Conservation (phyloP, 2,113 vertebrate genomes). For the Diphyllodes magnificus region DNA sequence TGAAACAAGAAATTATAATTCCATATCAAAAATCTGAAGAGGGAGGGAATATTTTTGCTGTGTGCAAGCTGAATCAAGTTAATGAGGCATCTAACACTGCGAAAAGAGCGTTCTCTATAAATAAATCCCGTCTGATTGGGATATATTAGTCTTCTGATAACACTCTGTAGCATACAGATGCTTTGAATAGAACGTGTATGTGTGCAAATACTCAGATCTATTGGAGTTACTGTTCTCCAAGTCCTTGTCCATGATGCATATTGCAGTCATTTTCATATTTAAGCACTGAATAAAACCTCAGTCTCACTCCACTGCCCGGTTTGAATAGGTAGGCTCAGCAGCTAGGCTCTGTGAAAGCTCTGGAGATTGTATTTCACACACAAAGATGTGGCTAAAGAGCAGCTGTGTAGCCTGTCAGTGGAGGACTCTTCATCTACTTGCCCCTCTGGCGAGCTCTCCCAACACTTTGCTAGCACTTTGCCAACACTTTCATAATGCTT, state of each 20-base stretch:
- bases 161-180: constrained; percentile 82
- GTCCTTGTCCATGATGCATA: constrained; percentile 58
- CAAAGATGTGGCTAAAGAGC: constrained; percentile 35
- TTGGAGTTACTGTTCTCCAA: constrained; percentile 64
- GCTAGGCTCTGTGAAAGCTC: constrained; percentile 19
- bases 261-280: constrained; percentile 66
- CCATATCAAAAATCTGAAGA: constrained; percentile 82
- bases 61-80: constrained; percentile 84
- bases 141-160: constrained; percentile 85
- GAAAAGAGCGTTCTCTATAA: constrained; percentile 82
- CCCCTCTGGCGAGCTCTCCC: not conserved
- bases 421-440: constrained; percentile 1
- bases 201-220: constrained; percentile 73
- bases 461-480: not conserved
- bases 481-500: not conserved
- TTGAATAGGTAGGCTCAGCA: constrained; percentile 57
- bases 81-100: constrained; percentile 83
- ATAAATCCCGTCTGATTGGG: constrained; percentile 82
- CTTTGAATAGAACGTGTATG: constrained; percentile 76
- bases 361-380: constrained; percentile 19
- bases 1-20: constrained; percentile 81
- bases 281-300: constrained; percentile 53
- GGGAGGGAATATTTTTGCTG: constrained; percentile 83
- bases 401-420: constrained; percentile 19
- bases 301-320: constrained; percentile 24